These are phyloP conservation scores for Eolophus roseicapilla DNA, from an alignment of 2,113 vertebrate species.

Conservation along the genomic window DNA sequence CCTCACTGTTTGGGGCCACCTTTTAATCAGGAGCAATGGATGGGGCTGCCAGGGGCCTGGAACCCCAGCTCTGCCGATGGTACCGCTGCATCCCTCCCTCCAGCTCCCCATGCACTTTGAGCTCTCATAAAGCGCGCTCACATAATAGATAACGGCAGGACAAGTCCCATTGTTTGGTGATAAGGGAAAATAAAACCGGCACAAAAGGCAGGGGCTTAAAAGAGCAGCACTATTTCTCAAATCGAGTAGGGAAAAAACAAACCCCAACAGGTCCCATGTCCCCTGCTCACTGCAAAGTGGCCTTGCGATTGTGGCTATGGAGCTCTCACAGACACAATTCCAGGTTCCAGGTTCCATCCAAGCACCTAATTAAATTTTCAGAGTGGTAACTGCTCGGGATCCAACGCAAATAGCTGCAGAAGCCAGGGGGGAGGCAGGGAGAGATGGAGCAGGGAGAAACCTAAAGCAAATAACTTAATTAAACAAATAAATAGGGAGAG, in stretches of 20 bases:
- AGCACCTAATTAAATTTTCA: constrained; percentile 35
- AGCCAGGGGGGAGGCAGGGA: not conserved
- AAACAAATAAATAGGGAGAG: not conserved
- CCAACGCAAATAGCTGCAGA: constrained; percentile 38
- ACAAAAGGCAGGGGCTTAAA: constrained; percentile 37
- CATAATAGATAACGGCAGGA: constrained; percentile 21
- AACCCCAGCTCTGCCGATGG: not conserved
- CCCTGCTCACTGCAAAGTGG: not conserved
- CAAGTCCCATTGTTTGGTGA: not conserved
- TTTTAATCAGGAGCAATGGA: fast-evolving
- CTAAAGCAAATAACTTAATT: constrained; percentile 4
- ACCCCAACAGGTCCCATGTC: not conserved
- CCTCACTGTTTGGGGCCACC: not conserved
- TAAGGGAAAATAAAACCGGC: not conserved
- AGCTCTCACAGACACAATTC: not conserved
- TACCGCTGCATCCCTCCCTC: fast-evolving
- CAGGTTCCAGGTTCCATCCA: not conserved
- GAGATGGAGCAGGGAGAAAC: not conserved
- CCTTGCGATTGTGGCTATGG: fast-evolving
- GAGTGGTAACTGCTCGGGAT: not conserved
- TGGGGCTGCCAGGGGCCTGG: not conserved
- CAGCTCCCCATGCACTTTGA: not conserved
- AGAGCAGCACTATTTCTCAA: constrained; percentile 48
- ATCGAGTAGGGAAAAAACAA: not conserved
- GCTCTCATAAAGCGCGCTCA: not conserved